These are phyloP conservation scores for Congeria kusceri DNA, from an alignment of 2,888 invertebrate genomes.

Conservation along the genomic window DNA sequence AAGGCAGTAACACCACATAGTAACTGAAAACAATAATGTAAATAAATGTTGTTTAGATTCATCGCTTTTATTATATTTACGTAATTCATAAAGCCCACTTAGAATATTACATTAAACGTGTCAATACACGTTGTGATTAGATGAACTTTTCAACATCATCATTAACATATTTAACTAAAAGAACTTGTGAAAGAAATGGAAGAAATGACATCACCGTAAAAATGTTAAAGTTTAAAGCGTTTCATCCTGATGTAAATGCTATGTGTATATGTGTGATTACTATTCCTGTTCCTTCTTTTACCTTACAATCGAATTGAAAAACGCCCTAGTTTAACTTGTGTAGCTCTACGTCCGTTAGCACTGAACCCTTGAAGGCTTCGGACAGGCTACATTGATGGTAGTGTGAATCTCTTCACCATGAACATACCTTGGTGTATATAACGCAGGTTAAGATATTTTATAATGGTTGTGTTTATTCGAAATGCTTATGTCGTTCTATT, in stretches of 20 bases:
- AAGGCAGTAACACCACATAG: constrained; percentile 7
- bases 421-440: neutral
- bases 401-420: constrained; percentile 1
- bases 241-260: no score
- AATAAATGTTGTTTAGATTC: no score
- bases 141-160: no score
- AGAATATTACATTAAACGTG: no score
- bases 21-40: constrained; percentile 14
- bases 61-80: no score
- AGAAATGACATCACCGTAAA: no score
- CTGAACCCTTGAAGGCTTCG: neutral
- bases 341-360: neutral
- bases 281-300: neutral
- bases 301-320: neutral
- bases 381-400: neutral
- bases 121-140: no score
- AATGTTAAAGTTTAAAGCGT: no score
- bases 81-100: no score
- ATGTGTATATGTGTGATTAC: neutral
- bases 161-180: no score
- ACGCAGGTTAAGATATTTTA: neutral
- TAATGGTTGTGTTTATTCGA: neutral
- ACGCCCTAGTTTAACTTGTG: neutral
- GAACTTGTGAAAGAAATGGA: no score
- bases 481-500: no score